Percentiles rank a stretch among this genome's conserved stretches.
These are phyloP conservation scores for Oithona nana DNA, from an alignment of 2,888 invertebrate genomes.

Conservation along the genomic window DNA sequence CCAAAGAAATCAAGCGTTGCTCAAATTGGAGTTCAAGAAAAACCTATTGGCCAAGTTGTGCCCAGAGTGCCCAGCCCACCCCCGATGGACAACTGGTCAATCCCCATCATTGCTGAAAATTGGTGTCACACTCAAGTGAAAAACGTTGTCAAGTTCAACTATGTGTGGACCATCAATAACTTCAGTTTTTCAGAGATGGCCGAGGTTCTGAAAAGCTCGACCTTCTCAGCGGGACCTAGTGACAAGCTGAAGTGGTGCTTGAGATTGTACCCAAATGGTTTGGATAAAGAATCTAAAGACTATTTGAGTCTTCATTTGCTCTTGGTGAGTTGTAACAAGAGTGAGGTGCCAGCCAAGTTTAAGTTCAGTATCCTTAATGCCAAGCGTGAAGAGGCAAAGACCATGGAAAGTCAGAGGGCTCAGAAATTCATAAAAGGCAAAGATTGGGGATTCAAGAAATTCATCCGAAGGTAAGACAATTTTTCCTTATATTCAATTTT, in stretches of 20 bases:
- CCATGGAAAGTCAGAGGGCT: constrained; percentile 87
- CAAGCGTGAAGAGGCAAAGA: constrained; percentile 99
- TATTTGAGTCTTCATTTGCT: constrained; percentile 95
- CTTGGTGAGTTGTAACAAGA: constrained; percentile 98
- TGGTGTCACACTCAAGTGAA: constrained; percentile 99
- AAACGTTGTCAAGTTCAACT: constrained; percentile 99
- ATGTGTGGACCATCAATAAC: constrained; percentile 99
- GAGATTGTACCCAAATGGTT: constrained; percentile 96
- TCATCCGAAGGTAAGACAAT: constrained; percentile 74
- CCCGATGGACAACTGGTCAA: constrained; percentile 70
- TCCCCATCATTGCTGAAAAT: constrained; percentile 96
- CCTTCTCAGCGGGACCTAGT: constrained; percentile 97
- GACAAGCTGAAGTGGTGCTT: constrained; percentile 99
- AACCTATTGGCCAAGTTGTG: too few relatives aligned
- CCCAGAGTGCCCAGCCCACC: constrained; percentile 89
- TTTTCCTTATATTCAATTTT: too few relatives aligned
- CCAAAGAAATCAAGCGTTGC: too few relatives aligned
- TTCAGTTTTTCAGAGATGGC: constrained; percentile 99
- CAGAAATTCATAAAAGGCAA: constrained; percentile 97
- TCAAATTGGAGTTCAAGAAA: too few relatives aligned
- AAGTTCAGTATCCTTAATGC: constrained; percentile 99
- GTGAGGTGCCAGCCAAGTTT: constrained; percentile 99
- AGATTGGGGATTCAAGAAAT: constrained; percentile 99
- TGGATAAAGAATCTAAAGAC: constrained; percentile 99
- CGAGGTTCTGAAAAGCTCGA: constrained; percentile 97